Base-by-base conservation (phyloP, 1,140 invertebrate genomes). In the Bombus sylvicola region DNA sequence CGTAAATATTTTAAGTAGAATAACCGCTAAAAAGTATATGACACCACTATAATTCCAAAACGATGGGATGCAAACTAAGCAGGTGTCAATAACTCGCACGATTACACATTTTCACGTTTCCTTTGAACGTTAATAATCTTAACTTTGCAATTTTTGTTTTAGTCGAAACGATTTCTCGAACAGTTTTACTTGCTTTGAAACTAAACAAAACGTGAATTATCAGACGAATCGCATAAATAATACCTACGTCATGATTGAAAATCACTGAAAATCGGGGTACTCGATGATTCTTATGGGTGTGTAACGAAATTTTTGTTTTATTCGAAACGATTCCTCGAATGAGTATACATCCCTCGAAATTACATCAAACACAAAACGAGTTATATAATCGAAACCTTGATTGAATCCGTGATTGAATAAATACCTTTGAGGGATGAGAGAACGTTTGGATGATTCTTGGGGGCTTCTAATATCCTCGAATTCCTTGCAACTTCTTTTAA, bases 381-480 rank as follows among this genome's bases (percentile, higher is more conserved):
- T 8, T 3, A 0, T 18, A 5, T 31, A 25, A 25, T 15, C 2
- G 69, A 13, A 41, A 71, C 0, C 13, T 66, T 1, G 12, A 31
- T 64, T 15, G 8, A 1, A 9, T 1, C 1, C 31, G 3, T 2
- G 15, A 22, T 5, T 2, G 47, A 53, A 53, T 22, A 2, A 43
- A 15, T 73, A 94, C 94, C 94, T 94, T 80, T 94, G 94, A 12
- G 94, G 94, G 87, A 95, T 95, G 59, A 95, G 87, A 15, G 95
- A 95, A 62, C 94, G 93, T 88, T 94, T 95, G 0, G 94, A 89
- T 13, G 94, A 93, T 76, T 95, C 94, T n/a, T 95, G 93, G 1
- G 94, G 92, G 83, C 92, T 94, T 25, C 92, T 90, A 47, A 95
- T 94, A 71, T 95, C 95, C 86, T 95, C 95, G 78, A 95, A 95